Evolutionary conservation across 2,113 vertebrate genomes (phyloP), one percentile per base, ranked within the genome.

Genomic region (Etia nguti): DNA sequence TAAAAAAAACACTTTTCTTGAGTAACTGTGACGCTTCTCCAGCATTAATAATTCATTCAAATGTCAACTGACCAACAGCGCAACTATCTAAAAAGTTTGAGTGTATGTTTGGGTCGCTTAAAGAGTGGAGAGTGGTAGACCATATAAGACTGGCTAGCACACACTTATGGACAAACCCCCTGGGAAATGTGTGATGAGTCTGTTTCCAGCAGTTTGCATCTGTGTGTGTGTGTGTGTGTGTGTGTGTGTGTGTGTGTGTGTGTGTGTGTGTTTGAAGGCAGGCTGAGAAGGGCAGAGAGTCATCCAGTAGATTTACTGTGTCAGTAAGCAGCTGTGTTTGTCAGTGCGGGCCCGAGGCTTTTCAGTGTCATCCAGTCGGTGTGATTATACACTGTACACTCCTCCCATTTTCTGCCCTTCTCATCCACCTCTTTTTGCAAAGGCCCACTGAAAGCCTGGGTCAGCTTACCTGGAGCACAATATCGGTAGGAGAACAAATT

Each of bases 301-400:
- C 93, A 94, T 90, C 90, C 77, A 90, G 86, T 89, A 92, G 94
- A 93, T 95, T 93, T 94, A 94, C 92, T 90, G 90, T 94, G 93
- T 93, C 93, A 91, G 94, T 92, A 91, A 93, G 95, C 94, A 95
- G 93, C 93, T 95, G 94, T 93, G 93, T 93, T 94, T 93, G 92
- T 93, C 89, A 90, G 89, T 75, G 87, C 83, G 88, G 91, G 91
- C 95, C 93, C 4, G 8, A 83, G 93, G 93, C 90, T 90, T 87
- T 90, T 90, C 88, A 91, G n/a, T 92, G 87, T 94, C 92, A 92
- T 87, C 83, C 83, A 91, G 87, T 65, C 56, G 70, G 87, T 87
- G 85, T 91, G 88, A 93, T 87, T 92, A 93, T 84, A 91, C 82
- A 52, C 70, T 70, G 81, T 85, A 83, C 18, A 70, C 82, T 82